Conservation (phyloP, 1,140 invertebrate species). For the Euwallacea fornicatus region DNA sequence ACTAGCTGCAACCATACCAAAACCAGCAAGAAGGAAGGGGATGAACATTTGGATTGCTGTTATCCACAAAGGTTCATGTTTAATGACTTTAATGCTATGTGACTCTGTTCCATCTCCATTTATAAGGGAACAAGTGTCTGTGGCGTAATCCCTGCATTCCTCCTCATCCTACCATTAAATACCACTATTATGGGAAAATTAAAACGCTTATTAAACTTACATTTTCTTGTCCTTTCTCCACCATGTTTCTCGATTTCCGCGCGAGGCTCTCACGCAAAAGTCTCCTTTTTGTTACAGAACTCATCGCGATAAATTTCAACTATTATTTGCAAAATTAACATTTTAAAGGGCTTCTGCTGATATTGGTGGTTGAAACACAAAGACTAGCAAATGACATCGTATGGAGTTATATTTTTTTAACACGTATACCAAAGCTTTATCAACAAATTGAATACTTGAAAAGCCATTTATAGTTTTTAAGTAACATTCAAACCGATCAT, state of each 20-base stretch:
- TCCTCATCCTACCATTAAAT: conserved; percentile 10
- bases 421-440: not conserved
- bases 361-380: not conserved
- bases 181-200: not conserved
- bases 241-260: not conserved
- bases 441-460: not conserved
- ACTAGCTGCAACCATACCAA: conserved; percentile 91
- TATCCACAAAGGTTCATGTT: conserved; percentile 36
- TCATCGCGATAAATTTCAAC: not conserved
- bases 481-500: too few relatives aligned
- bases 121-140: conserved; percentile 15
- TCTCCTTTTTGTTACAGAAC: not conserved
- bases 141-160: not conserved
- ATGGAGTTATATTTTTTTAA: not conserved
- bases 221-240: conserved; percentile 1
- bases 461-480: too few relatives aligned
- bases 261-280: not conserved
- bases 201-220: conserved; percentile 5
- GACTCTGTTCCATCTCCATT: not conserved
- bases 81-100: conserved; percentile 1
- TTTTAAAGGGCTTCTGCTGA: not conserved
- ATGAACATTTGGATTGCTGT: conserved; percentile 79
- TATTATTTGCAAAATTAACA: not conserved
- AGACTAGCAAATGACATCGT: not conserved
- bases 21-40: conserved; percentile 86